Base-by-base conservation (phyloP, 2,888 invertebrate species). In the Troides oblongomaculatus region DNA sequence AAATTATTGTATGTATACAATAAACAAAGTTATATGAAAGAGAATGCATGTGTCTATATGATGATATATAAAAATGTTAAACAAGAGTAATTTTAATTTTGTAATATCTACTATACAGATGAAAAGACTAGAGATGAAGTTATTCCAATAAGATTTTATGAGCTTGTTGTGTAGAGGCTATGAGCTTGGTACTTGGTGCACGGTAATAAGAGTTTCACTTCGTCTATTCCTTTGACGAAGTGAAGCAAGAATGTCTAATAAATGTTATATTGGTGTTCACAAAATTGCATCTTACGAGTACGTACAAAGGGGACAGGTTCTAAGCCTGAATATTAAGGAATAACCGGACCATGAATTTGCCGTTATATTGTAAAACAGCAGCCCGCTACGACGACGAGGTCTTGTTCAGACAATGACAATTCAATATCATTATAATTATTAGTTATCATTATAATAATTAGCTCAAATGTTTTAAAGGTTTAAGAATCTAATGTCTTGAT, bases 191-290 rank as follows among this genome's bases (percentile, higher is more conserved):
- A 56, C 64, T 62, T 50, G 46, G 23, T 36, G 17, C 43, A 12
- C 1, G 23, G 50, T 65, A 46, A 59, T 66, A 62, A 50, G 62
- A 62, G 61, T 58, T 36, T 17, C 46, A 63, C 66, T 61, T 46
- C 66, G 18, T 25, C 36, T 43, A 56, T 30, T 70, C 66, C 69
- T 70, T 66, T 70, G 66, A 66, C 70, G 66, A 70, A 70, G 66
- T 70, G 62, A 66, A 70, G 70, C 70, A 70, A 70, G 70, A 70
- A 70, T 70, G 70, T 70, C 70, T 66, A 70, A 66, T 70, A 70
- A 70, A 70, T 70, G 62, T 66, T 70, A 70, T 70, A 70, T 66
- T 63, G 70, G 46, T 66, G 69, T 63, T 66, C 66, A 63, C 70
- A 70, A 70, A 70, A 70, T 70, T 70, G 66, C 70, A 70, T 70